Evolutionary conservation across 2,113 vertebrate genomes (phyloP).

Genomic region (Percopsis transmontana): DNA sequence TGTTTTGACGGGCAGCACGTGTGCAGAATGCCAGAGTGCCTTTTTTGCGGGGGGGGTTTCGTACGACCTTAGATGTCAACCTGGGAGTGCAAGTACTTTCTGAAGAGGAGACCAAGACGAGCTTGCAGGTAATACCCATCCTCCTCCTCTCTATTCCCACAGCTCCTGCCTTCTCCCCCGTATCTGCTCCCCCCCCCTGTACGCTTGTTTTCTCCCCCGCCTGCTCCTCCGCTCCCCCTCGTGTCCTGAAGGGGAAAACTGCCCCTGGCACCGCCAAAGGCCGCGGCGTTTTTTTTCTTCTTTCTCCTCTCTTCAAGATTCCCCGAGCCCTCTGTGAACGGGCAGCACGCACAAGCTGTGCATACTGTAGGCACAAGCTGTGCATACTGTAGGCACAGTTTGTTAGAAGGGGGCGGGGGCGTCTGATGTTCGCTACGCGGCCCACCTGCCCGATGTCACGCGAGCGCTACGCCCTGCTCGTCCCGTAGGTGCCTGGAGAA

Average conservation of each 20-base stretch:
- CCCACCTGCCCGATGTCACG: too few relatives aligned
- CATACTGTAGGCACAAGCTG: neutral
- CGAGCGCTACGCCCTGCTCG: too few relatives aligned
- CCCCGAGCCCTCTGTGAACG: neutral
- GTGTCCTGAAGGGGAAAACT: slow-evolving; percentile 7
- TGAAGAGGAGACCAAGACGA: slow-evolving; percentile 6
- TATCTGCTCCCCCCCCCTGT: neutral
- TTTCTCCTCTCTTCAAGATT: neutral
- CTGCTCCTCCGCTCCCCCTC: slow-evolving; percentile 1
- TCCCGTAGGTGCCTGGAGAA: slow-evolving; percentile 5
- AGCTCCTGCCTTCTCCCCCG: neutral
- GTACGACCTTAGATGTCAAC: slow-evolving; percentile 40
- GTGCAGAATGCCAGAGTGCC: slow-evolving; percentile 12
- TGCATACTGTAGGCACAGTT: neutral
- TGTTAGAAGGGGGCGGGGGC: too few relatives aligned
- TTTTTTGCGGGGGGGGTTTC: slow-evolving; percentile 17
- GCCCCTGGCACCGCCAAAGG: slow-evolving; percentile 30
- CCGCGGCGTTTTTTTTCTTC: slow-evolving; percentile 5
- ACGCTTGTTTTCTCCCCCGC: neutral
- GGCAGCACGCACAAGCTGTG: neutral
- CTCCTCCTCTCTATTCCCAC: neutral
- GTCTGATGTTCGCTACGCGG: too few relatives aligned
- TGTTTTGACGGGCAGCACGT: slow-evolving; percentile 21
- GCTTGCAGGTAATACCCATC: slow-evolving; percentile 5
- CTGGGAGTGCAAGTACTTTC: slow-evolving; percentile 15